Evolutionary conservation across 2,113 vertebrate species (phyloP).

Genomic region (Platichthys stellatus): DNA sequence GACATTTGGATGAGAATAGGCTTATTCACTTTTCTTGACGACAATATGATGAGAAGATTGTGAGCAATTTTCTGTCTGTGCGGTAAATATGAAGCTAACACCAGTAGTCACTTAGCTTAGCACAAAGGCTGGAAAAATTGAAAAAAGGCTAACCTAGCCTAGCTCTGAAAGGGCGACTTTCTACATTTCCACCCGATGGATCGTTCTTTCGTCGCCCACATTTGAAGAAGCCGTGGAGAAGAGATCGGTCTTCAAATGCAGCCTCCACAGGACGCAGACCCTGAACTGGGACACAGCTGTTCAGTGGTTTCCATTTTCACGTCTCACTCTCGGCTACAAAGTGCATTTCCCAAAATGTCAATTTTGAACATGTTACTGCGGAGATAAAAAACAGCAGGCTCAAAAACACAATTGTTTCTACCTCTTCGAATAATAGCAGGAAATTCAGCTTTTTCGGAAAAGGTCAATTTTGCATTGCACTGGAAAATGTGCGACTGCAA

Average conservation of each 20-base stretch:
- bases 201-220: too few species aligned
- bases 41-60: neutral
- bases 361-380: slow-evolving; percentile 5
- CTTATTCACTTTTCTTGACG: neutral
- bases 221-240: too few species aligned
- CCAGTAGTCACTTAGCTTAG: too few species aligned
- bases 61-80: neutral
- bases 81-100: too few species aligned
- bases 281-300: too few species aligned
- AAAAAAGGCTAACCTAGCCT: too few species aligned
- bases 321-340: neutral
- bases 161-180: too few species aligned
- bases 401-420: slow-evolving; percentile 31
- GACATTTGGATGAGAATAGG: too few species aligned
- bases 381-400: slow-evolving; percentile 15
- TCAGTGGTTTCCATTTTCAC: neutral
- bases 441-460: slow-evolving; percentile 21
- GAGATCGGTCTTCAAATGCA: too few species aligned
- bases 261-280: too few species aligned
- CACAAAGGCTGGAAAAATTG: too few species aligned
- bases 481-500: slow-evolving; percentile 56
- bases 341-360: neutral
- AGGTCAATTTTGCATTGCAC: slow-evolving; percentile 35
- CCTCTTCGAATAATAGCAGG: slow-evolving; percentile 42
- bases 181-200: too few species aligned